Base-by-base conservation (phyloP, 2,888 invertebrate species). In the Torymus auratus region DNA sequence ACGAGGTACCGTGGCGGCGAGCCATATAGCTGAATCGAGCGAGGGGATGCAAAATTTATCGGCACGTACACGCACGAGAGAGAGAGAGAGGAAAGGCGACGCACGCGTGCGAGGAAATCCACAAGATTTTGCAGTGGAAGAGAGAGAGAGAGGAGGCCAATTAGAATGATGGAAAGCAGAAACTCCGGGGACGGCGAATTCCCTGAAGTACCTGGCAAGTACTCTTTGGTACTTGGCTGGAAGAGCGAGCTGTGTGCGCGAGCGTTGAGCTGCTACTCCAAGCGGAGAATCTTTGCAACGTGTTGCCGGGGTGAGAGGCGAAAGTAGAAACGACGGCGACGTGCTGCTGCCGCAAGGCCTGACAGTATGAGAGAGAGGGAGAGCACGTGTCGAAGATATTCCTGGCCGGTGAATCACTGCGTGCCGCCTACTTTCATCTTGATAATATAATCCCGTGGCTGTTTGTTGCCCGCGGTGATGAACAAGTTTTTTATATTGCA, bases 131-230 rank as follows among this genome's bases (percentile, higher is more conserved):
- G 28, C 28, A 41, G 50, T n/a, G 53, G 60, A 20, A 28, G 64
- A 5, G 55, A 56, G 17, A 60, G 53, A n/a, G 55, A 55, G 60
- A 65, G 50, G 23, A 70, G 67, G 72, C 81, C 81, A 81, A 81
- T 81, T 81, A 81, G 67, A 81, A 81, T 73, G 72, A 81, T 81
- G 77, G 72, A 77, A 81, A 73, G 72, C 68, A 80, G 67, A 77
- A 77, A 77, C 68, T 69, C 71, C 0, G 62, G 52, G 41, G 50
- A 28, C 28, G 60, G 55, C 60, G 62, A 41, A 81, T 81, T 81
- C 77, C 64, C 77, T 77, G 12, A 62, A 81, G 80, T 80, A 80
- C 17, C 23, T 55, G 64, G 61, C 70, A 65, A 75, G 80, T 61
- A 71, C 80, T 71, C 67, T 80, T 71, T 58, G 60, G 55, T 74